A percentile compares a stretch with the other conserved stretches of the same genome.
phyloP scores from a whole-genome alignment of 2,113 vertebrate species.

The Lontra canadensis region DNA sequence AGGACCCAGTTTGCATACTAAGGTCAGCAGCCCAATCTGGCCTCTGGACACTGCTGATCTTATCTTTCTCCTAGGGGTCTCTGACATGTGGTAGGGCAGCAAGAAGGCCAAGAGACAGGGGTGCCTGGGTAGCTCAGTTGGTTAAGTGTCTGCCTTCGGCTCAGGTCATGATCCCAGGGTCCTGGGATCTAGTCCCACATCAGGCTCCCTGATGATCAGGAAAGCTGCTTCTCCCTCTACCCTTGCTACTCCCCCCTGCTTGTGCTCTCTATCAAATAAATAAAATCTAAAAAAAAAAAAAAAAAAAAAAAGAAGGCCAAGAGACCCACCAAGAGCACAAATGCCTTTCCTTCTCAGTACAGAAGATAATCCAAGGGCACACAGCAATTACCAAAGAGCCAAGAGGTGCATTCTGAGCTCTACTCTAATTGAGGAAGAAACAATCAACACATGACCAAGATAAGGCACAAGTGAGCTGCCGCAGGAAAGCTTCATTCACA shows the following conservation, averaged over 20 bases:
- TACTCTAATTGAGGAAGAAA: background rate
- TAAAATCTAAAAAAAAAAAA: too few species aligned
- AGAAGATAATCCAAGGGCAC: background rate
- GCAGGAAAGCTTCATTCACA: background rate
- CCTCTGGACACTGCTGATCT: background rate
- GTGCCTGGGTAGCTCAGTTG: too few species aligned
- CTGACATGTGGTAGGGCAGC: background rate
- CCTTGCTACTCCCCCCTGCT: too few species aligned
- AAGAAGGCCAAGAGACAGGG: background rate
- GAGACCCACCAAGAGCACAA: background rate
- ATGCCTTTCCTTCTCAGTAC: background rate
- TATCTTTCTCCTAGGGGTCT: background rate
- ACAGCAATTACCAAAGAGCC: background rate
- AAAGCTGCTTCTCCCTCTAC: too few species aligned
- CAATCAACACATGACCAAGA: background rate
- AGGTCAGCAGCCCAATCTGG: background rate
- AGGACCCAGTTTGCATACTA: background rate
- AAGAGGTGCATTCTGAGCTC: background rate
- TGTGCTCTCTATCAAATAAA: too few species aligned
- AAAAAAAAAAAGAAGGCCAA: background rate
- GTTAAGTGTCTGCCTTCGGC: too few species aligned
- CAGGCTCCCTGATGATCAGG: too few species aligned
- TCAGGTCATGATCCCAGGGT: too few species aligned
- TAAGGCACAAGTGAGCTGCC: background rate
- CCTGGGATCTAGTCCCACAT: too few species aligned